These are phyloP conservation scores for Cerastis leucographa DNA, from an alignment of 2,888 invertebrate genomes.

Conservation along the genomic window DNA sequence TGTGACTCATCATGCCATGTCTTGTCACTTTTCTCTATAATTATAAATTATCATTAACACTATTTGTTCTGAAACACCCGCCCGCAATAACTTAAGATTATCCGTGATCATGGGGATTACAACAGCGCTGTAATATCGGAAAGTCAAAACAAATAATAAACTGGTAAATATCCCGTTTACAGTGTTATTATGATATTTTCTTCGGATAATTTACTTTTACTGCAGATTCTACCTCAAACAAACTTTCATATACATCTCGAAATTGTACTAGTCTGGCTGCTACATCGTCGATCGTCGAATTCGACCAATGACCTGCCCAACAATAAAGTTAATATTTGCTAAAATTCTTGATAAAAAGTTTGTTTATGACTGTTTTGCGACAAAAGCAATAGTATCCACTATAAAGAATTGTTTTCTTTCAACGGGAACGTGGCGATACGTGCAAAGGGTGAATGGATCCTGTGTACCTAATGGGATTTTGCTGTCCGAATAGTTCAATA, in stretches of 20 bases:
- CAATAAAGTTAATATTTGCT: slow-evolving; percentile 7
- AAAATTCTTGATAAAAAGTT: slow-evolving; percentile 19
- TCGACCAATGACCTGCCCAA: slow-evolving; percentile 39
- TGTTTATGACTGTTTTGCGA: slow-evolving; percentile 10
- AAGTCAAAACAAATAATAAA: too few relatives aligned
- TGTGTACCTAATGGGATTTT: slow-evolving; percentile 28
- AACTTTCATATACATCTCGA: slow-evolving; percentile 9
- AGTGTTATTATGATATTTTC: slow-evolving; percentile 13
- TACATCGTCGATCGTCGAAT: neutral
- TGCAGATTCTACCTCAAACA: slow-evolving; percentile 4
- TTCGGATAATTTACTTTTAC: slow-evolving; percentile 25
- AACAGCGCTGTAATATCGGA: too few relatives aligned
- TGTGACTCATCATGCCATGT: slow-evolving; percentile 40
- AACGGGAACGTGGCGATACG: slow-evolving; percentile 20
- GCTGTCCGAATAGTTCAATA: slow-evolving; percentile 36
- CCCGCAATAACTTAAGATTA: too few relatives aligned
- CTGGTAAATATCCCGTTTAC: too few relatives aligned
- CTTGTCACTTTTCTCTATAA: slow-evolving; percentile 14
- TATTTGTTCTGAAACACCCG: too few relatives aligned
- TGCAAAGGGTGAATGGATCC: slow-evolving; percentile 46
- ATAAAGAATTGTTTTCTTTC: slow-evolving; percentile 38
- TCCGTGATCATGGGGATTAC: too few relatives aligned
- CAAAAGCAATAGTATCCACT: slow-evolving; percentile 33
- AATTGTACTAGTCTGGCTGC: neutral
- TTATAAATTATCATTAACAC: too few relatives aligned